These are phyloP conservation scores for Noturus placidus DNA, from an alignment of 2,113 vertebrate genomes.

Conservation along the genomic window DNA sequence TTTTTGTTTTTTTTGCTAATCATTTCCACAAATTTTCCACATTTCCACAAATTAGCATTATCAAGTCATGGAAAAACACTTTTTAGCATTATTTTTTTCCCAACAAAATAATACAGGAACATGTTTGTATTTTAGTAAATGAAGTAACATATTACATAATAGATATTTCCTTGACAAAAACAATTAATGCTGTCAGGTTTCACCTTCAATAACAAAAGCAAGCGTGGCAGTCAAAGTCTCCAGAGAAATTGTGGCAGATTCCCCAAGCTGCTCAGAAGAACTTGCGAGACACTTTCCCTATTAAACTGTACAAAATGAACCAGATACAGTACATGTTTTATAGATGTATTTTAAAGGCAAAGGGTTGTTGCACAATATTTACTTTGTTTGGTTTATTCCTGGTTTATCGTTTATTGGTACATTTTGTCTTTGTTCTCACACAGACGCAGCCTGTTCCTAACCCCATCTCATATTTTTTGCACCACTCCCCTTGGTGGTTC, in stretches of 20 bases:
- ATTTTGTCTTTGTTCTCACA: background rate
- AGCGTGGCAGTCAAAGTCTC: no score
- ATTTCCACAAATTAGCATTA: no score
- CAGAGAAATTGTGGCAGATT: background rate
- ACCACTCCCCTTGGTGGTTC: constrained; percentile 85
- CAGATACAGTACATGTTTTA: background rate
- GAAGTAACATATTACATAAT: no score
- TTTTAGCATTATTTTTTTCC: no score
- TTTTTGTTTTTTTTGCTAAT: background rate
- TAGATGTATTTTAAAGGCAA: background rate
- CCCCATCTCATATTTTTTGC: constrained; percentile 89
- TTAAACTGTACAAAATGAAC: background rate
- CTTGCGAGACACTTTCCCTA: no score
- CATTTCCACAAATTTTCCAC: no score
- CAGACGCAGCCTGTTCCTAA: constrained; percentile 95
- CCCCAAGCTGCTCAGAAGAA: background rate
- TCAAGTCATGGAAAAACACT: no score
- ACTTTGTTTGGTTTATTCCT: background rate
- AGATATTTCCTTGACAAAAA: no score
- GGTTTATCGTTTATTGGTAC: background rate
- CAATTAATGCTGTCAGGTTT: background rate
- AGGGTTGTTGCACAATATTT: background rate
- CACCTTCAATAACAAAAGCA: background rate
- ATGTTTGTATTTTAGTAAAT: no score
- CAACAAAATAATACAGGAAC: no score